These are phyloP conservation scores for Phalacrocorax aristotelis DNA, from an alignment of 2,113 vertebrate species.

Conservation along the genomic window DNA sequence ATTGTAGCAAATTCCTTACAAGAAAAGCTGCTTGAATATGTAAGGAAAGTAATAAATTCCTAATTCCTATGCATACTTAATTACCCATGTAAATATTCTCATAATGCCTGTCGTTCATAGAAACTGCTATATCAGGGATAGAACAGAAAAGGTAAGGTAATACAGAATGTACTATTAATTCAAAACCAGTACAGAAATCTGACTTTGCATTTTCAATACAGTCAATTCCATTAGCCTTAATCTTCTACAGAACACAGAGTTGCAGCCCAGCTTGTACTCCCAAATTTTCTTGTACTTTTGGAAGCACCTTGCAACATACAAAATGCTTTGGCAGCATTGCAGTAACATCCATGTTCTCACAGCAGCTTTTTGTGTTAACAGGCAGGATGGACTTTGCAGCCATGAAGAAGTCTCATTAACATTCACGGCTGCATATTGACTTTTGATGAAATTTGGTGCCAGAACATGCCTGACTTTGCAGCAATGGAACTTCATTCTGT, in stretches of 20 bases:
- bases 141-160: not conserved
- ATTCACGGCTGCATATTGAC: too few relatives aligned
- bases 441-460: too few relatives aligned
- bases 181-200: not conserved
- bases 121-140: not conserved
- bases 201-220: not conserved
- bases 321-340: too few relatives aligned
- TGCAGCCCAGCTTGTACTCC: too few relatives aligned
- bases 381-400: too few relatives aligned
- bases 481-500: not conserved
- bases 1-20: not conserved
- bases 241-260: not conserved
- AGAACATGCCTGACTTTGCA: too few relatives aligned
- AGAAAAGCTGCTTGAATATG: not conserved
- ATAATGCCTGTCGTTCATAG: not conserved
- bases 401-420: too few relatives aligned
- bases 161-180: not conserved
- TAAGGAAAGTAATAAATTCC: not conserved
- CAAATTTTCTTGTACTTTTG: too few relatives aligned
- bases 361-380: too few relatives aligned
- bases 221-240: not conserved
- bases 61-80: not conserved
- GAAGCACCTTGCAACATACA: too few relatives aligned
- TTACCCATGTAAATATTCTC: not conserved
- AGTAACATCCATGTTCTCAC: too few relatives aligned